These are phyloP conservation scores for Lacerta bilineata DNA, from an alignment of 2,797 vertebrate genomes.

Conservation along the genomic window DNA sequence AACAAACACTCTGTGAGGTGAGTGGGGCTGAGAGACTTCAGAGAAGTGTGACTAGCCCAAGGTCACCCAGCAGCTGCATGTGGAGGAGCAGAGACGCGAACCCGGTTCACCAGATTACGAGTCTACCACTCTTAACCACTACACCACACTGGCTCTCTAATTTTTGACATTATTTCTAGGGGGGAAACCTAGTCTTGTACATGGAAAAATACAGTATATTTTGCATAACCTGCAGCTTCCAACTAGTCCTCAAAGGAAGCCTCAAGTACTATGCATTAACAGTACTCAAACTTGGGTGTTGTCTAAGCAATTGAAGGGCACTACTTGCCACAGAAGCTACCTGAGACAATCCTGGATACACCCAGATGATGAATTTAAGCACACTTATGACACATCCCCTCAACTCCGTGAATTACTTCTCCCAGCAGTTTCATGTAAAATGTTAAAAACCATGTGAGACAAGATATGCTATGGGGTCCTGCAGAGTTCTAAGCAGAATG, in stretches of 20 bases:
- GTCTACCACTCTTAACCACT: no score
- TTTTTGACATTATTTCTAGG: no score
- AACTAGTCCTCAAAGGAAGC: background rate
- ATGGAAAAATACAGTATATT: background rate
- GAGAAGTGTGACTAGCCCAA: no score
- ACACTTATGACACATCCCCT: no score
- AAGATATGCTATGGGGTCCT: background rate
- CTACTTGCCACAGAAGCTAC: background rate
- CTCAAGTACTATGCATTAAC: background rate
- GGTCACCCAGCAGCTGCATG: no score
- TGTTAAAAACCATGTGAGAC: background rate
- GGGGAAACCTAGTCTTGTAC: no score
- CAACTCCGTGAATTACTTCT: no score
- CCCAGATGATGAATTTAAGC: background rate
- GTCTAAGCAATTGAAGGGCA: background rate
- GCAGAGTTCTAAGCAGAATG: background rate
- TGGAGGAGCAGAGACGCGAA: no score
- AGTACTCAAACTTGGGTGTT: background rate
- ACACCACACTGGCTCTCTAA: no score
- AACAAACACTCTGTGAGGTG: no score
- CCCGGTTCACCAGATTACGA: no score
- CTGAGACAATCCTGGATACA: background rate
- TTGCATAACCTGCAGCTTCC: background rate
- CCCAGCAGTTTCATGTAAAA: background rate
- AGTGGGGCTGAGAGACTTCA: no score